Conservation (phyloP, 2,113 vertebrate species). For the Dicentrarchus labrax region DNA sequence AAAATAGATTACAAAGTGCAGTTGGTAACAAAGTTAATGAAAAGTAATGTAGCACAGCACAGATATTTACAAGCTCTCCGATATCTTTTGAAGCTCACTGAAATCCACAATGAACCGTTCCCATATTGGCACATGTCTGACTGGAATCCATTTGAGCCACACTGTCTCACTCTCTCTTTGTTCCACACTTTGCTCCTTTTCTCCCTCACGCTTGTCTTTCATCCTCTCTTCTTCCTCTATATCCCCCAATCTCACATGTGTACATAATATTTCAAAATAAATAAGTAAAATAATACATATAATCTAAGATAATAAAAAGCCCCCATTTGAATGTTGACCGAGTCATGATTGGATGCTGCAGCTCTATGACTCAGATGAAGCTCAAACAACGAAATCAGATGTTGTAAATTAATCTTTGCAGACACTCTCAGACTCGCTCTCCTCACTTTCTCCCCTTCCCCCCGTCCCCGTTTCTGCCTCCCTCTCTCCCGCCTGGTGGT, state of each 20-base stretch:
- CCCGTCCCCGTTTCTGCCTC: not conserved
- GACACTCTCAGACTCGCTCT: constrained; percentile 5
- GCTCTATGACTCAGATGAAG: constrained; percentile 45
- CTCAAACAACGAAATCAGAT: constrained; percentile 61
- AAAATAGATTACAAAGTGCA: constrained; percentile 4
- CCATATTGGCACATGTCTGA: not conserved
- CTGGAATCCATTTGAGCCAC: not conserved
- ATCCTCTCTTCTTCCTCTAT: constrained; percentile 2
- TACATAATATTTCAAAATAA: constrained; percentile 46
- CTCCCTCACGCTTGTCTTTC: not conserved
- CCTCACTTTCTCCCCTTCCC: not conserved
- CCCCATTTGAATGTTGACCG: constrained; percentile 56
- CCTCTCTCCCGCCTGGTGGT: not conserved
- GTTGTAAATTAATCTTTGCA: constrained; percentile 56
- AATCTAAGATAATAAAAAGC: constrained; percentile 50
- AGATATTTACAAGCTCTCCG: constrained; percentile 27
- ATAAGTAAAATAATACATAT: constrained; percentile 43
- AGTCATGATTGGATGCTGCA: constrained; percentile 62
- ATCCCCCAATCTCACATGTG: constrained; percentile 27
- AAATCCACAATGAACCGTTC: constrained; percentile 8
- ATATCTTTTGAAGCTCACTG: constrained; percentile 25
- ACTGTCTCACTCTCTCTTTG: not conserved
- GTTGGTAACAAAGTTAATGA: constrained; percentile 18
- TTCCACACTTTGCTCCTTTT: not conserved
- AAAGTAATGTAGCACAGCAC: constrained; percentile 14